phyloP scores from a whole-genome alignment of 2,113 vertebrate genomes.

The Melanerpes aurifrons region DNA sequence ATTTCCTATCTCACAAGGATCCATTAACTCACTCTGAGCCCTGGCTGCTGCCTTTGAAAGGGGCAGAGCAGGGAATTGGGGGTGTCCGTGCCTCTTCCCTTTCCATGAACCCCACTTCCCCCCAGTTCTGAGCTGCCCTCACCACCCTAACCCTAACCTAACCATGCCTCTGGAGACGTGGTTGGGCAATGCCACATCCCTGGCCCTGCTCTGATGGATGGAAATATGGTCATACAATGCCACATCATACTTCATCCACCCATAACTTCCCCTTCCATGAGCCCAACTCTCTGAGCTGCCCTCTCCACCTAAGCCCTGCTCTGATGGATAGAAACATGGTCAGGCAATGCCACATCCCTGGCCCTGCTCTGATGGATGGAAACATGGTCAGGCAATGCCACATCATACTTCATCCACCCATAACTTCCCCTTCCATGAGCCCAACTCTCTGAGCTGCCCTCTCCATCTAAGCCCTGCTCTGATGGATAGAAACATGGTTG shows the following conservation, averaged over 20 bases:
- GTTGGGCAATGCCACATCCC: accelerated
- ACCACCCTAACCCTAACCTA: too few relatives aligned
- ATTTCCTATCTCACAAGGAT: accelerated
- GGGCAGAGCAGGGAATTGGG: accelerated
- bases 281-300: accelerated
- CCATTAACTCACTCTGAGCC: accelerated
- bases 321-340: accelerated
- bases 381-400: accelerated
- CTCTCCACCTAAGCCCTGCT: neutral
- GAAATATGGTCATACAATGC: too few relatives aligned
- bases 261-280: neutral
- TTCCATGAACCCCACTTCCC: neutral
- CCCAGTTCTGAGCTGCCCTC: accelerated
- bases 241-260: neutral
- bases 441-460: too few relatives aligned
- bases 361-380: too few relatives aligned
- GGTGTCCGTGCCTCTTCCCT: neutral
- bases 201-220: too few relatives aligned
- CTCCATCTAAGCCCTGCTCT: too few relatives aligned
- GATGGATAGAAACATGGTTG: too few relatives aligned
- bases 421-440: too few relatives aligned
- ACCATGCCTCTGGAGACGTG: too few relatives aligned
- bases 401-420: too few relatives aligned
- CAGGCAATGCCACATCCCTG: accelerated
- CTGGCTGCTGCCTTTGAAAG: neutral